phyloP scores from a whole-genome alignment of 2,888 invertebrate genomes.

The Minunthozetes semirufus region DNA sequence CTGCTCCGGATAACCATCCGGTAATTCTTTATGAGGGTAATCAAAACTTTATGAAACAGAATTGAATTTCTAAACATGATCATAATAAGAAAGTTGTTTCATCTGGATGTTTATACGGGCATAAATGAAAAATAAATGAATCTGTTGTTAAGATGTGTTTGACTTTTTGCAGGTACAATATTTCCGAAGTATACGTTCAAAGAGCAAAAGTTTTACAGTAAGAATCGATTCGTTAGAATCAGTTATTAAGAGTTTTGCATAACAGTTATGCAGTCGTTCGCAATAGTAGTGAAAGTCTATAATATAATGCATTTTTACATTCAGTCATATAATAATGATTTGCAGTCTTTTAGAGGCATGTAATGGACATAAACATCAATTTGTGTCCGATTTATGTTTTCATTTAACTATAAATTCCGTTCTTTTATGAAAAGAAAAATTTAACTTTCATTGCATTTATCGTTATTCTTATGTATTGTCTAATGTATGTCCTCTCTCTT shows the following conservation, averaged over 20 bases:
- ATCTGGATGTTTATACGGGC: no score
- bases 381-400: background rate
- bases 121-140: background rate
- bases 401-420: background rate
- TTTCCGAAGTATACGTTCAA: constrained; percentile 74
- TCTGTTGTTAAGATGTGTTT: background rate
- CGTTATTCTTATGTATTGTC: no score
- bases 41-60: no score
- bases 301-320: constrained; percentile 27
- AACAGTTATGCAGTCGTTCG: background rate
- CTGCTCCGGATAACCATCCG: no score
- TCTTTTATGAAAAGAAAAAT: no score
- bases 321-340: constrained; percentile 9
- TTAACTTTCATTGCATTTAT: no score
- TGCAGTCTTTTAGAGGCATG: constrained; percentile 18
- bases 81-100: no score
- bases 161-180: constrained; percentile 53
- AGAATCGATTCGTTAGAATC: constrained; percentile 48
- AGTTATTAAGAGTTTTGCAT: background rate
- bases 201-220: constrained; percentile 79
- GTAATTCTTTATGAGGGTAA: no score
- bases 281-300: background rate
- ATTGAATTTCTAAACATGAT: no score
- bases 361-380: background rate
- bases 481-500: no score